phyloP scores from a whole-genome alignment of 2,888 invertebrate genomes.

The Reticulitermes lucifugus region DNA sequence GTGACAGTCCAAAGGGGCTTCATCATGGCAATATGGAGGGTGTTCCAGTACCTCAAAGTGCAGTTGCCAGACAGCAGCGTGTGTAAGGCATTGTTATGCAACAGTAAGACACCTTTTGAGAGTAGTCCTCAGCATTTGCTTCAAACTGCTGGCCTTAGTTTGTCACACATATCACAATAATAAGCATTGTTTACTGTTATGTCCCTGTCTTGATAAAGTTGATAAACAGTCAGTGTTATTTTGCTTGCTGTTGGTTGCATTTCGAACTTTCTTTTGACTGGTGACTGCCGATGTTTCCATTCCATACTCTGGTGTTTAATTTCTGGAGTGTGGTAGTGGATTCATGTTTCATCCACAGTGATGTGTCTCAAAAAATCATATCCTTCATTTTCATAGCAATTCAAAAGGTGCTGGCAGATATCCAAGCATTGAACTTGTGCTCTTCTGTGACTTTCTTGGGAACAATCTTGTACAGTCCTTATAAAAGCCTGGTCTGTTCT shows the following conservation, averaged over 20 bases:
- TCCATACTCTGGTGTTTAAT: too few relatives aligned
- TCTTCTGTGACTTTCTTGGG: conserved; percentile 1
- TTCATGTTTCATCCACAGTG: neutral
- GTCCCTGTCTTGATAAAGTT: neutral
- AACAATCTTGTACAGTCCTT: conserved; percentile 43
- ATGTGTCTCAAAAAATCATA: neutral
- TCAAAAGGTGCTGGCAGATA: neutral
- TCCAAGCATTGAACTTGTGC: neutral
- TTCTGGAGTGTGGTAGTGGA: too few relatives aligned
- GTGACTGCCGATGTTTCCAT: too few relatives aligned
- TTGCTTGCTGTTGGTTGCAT: conserved; percentile 2
- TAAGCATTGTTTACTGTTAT: neutral
- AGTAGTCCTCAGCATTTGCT: conserved; percentile 9
- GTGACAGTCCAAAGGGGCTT: neutral
- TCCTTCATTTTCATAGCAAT: neutral
- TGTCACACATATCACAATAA: neutral
- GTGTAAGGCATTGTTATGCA: neutral
- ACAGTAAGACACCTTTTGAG: neutral
- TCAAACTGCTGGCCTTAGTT: neutral
- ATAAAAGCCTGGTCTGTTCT: too few relatives aligned
- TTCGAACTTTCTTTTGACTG: neutral
- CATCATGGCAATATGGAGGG: neutral
- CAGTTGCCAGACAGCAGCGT: neutral
- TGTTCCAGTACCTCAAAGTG: neutral
- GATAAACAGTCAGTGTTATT: neutral